These are phyloP conservation scores for Pipa parva DNA, from an alignment of 2,113 vertebrate genomes.

Conservation along the genomic window DNA sequence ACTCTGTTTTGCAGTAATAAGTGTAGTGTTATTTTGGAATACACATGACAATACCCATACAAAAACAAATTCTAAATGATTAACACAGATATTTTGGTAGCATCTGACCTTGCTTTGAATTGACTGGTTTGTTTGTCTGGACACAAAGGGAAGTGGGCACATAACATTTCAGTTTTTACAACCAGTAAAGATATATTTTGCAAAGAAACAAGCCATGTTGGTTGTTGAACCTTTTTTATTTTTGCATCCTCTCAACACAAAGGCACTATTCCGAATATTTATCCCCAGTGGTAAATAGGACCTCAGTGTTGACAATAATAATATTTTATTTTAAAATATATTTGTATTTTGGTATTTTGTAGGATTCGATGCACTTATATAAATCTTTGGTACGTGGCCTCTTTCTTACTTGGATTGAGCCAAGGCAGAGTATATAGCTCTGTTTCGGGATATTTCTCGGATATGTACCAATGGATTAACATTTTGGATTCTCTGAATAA, in stretches of 20 bases:
- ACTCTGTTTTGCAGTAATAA: no score
- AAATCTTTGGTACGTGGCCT: conserved; percentile 54
- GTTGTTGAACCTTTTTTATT: conserved; percentile 76
- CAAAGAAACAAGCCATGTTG: conserved; percentile 75
- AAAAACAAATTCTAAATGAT: conserved; percentile 14
- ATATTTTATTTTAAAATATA: conserved; percentile 74
- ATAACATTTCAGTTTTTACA: conserved; percentile 54
- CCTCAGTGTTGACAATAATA: conserved; percentile 76
- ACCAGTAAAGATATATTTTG: conserved; percentile 67
- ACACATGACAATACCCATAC: no score
- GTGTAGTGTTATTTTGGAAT: no score
- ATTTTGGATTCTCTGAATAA: no score
- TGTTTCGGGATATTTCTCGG: conserved; percentile 1
- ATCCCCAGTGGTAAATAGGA: conserved; percentile 63
- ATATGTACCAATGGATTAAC: no score
- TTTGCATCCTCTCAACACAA: conserved; percentile 73
- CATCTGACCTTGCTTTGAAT: conserved; percentile 56
- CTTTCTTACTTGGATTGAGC: conserved; percentile 10
- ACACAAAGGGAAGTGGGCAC: conserved; percentile 51
- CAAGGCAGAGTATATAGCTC: neutral
- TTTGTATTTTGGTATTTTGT: conserved; percentile 65
- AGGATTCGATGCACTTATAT: conserved; percentile 66
- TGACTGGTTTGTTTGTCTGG: conserved; percentile 55
- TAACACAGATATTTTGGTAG: conserved; percentile 20
- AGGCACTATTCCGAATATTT: conserved; percentile 62